These are phyloP conservation scores for Drosophila mulleri DNA, from an alignment of 2,888 invertebrate species.

Conservation along the genomic window DNA sequence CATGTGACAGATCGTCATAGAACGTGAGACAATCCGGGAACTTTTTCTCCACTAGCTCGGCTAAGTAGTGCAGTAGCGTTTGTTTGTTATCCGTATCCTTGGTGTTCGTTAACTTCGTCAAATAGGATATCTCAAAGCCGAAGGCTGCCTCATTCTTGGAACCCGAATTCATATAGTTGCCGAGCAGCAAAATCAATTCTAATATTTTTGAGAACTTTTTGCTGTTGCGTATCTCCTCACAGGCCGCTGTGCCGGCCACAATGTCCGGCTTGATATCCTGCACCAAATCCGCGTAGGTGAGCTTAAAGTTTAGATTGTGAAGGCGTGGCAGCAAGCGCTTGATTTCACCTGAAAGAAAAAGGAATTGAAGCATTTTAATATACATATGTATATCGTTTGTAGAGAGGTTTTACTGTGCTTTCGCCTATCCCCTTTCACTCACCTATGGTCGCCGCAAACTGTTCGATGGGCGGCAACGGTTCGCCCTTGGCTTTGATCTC, in stretches of 20 bases:
- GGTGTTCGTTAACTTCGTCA: conserved; percentile 96
- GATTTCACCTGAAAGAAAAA: conserved; percentile 87
- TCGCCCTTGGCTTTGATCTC: conserved; percentile 91
- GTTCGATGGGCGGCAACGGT: conserved; percentile 96
- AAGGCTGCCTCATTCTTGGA: conserved; percentile 96
- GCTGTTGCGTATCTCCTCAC: conserved; percentile 96
- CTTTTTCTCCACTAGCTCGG: conserved; percentile 93
- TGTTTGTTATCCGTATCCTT: conserved; percentile 97
- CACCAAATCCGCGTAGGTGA: conserved; percentile 94
- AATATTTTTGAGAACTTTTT: conserved; percentile 95
- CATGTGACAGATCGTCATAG: conserved; percentile 94
- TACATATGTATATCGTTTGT: background rate
- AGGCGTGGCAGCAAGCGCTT: conserved; percentile 94
- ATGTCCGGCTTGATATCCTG: conserved; percentile 89
- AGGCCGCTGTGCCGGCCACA: conserved; percentile 97
- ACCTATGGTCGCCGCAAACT: conserved; percentile 95
- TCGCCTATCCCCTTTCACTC: conserved; percentile 3
- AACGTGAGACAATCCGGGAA: conserved; percentile 94
- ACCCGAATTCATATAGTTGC: conserved; percentile 99
- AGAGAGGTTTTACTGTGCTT: background rate
- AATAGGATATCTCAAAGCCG: conserved; percentile 98
- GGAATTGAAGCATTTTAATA: background rate
- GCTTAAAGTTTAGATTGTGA: conserved; percentile 95
- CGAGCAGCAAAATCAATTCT: conserved; percentile 94
- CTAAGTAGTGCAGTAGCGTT: conserved; percentile 96